phyloP scores from a whole-genome alignment of 37 sponge, comb jelly and placozoan species.

The Cliona cf. orientalis region DNA sequence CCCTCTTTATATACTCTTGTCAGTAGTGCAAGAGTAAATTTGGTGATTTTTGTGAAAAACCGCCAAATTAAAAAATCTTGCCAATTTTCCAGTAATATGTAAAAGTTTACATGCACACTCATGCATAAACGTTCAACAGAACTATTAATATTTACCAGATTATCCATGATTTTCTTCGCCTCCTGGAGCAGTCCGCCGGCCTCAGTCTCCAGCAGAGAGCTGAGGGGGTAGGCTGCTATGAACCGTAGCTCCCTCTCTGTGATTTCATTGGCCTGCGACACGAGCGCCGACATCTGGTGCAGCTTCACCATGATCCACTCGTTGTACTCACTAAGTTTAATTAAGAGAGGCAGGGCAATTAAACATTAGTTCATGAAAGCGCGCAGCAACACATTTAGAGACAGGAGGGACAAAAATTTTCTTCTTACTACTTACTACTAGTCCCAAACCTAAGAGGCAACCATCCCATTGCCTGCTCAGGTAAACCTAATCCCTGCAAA shows the following conservation, averaged over 20 bases:
- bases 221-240: slow-evolving; percentile 37
- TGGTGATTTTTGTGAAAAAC: neutral
- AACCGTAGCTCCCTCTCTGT: slow-evolving; percentile 1
- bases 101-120: neutral
- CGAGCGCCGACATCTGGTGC: slow-evolving; percentile 23
- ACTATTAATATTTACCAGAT: slow-evolving; percentile 16
- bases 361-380: no score
- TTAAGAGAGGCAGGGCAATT: neutral
- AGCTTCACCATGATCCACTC: slow-evolving; percentile 38
- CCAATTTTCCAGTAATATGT: no score
- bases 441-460: no score
- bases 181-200: slow-evolving; percentile 20
- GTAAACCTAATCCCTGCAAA: no score
- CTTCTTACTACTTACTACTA: no score
- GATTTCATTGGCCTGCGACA: slow-evolving; percentile 16
- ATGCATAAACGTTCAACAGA: neutral
- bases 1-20: neutral
- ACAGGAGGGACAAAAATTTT: no score
- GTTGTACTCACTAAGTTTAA: slow-evolving; percentile 29
- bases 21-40: neutral
- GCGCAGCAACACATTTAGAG: no score
- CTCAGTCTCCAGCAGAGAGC: slow-evolving; percentile 7
- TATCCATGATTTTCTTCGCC: slow-evolving; percentile 22
- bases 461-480: no score
- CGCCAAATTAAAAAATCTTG: no score